Percentiles rank a stretch among this genome's conserved stretches.
Evolutionary conservation across 1,140 invertebrate species (phyloP).

Genomic region (Halesus radiatus): DNA sequence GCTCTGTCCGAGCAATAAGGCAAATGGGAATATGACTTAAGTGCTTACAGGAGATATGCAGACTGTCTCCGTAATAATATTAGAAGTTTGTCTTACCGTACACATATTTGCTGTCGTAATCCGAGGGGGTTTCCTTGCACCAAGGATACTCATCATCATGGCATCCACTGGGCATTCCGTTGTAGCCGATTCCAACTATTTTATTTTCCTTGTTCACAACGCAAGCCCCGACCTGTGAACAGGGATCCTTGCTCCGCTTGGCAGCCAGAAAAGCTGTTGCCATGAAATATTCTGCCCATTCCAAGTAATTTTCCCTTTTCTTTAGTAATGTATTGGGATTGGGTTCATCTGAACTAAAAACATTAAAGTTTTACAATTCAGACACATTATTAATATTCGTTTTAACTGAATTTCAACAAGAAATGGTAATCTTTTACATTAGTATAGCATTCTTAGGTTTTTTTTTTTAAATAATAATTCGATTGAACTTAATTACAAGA

Average conservation of each 20-base stretch:
- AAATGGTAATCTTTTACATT: too few relatives aligned
- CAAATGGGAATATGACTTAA: too few relatives aligned
- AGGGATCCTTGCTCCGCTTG: conserved; percentile 94
- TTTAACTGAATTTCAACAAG: too few relatives aligned
- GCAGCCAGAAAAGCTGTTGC: conserved; percentile 85
- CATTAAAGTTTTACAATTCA: too few relatives aligned
- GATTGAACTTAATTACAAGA: too few relatives aligned
- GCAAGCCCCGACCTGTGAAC: conserved; percentile 93
- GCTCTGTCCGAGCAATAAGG: too few relatives aligned
- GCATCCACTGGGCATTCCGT: conserved; percentile 94
- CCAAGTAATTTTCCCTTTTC: conserved; percentile 62
- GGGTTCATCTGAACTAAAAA: not conserved
- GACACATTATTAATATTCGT: not conserved
- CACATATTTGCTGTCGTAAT: conserved; percentile 83
- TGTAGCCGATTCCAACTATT: conserved; percentile 96
- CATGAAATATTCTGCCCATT: conserved; percentile 96
- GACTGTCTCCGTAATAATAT: not conserved
- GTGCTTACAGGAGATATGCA: too few relatives aligned
- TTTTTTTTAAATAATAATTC: too few relatives aligned
- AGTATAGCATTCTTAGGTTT: too few relatives aligned
- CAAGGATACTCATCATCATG: conserved; percentile 92
- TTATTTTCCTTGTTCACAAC: conserved; percentile 91
- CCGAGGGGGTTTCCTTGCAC: conserved; percentile 74
- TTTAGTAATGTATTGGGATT: not conserved
- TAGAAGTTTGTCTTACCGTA: conserved; percentile 76